Conservation (phyloP, 2,888 invertebrate genomes). For the Himalopsyche anomala region DNA sequence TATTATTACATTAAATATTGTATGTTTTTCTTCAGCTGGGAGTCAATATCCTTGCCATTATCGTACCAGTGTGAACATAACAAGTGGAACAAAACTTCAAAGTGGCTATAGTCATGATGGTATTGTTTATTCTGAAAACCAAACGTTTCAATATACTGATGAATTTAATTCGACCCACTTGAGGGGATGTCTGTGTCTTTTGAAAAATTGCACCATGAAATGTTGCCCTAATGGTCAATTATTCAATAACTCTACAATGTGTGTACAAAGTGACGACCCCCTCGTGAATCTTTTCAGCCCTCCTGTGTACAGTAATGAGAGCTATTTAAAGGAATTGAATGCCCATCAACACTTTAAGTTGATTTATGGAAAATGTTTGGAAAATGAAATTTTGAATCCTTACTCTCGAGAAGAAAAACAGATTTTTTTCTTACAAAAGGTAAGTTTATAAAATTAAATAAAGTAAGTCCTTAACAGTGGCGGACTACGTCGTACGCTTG, state of each 20-base stretch:
- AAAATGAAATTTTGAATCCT: no score
- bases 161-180: neutral
- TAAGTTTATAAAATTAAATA: no score
- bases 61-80: neutral
- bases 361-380: no score
- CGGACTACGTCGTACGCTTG: no score
- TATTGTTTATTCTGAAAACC: neutral
- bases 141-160: neutral
- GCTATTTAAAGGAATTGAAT: no score
- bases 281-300: slow-evolving; percentile 50
- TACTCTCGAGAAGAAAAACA: no score
- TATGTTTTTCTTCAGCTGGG: no score
- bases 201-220: slow-evolving; percentile 42
- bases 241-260: neutral
- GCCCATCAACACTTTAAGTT: no score
- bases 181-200: slow-evolving; percentile 35
- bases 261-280: slow-evolving; percentile 35
- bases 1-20: no score
- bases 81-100: neutral
- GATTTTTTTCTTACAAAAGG: no score
- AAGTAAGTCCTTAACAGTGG: no score
- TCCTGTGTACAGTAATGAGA: neutral
- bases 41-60: neutral
- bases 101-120: neutral
- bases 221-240: slow-evolving; percentile 45